These are phyloP conservation scores for Gallinago nigripennis DNA, from an alignment of 2,797 vertebrate species.

Conservation along the genomic window DNA sequence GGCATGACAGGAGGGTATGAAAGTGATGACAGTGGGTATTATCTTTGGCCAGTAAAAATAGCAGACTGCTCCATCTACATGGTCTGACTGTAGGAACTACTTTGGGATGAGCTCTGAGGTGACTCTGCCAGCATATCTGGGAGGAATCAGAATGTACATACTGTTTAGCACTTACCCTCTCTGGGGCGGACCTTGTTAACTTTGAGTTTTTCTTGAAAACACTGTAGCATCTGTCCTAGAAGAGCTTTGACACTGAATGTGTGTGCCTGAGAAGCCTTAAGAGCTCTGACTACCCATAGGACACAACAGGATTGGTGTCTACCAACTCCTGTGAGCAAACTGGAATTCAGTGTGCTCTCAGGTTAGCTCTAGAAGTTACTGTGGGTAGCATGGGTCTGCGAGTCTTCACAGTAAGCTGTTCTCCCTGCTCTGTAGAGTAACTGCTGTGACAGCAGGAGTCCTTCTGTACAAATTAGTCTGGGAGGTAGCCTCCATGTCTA, in stretches of 20 bases:
- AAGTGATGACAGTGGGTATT: neutral
- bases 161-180: neutral
- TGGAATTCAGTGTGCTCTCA: neutral
- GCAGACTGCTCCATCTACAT: neutral
- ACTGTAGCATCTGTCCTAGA: accelerated
- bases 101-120: neutral
- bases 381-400: accelerated
- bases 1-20: neutral
- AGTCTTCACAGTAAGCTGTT: neutral
- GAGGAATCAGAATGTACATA: neutral
- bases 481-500: neutral
- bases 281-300: neutral
- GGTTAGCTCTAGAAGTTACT: neutral
- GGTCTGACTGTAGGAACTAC: neutral
- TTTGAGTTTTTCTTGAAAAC: neutral
- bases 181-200: neutral
- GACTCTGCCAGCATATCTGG: neutral
- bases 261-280: neutral
- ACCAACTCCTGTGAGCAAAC: neutral
- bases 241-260: neutral
- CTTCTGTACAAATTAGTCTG: neutral
- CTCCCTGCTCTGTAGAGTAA: neutral
- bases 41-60: neutral
- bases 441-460: neutral
- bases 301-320: neutral